These are phyloP conservation scores for Eupithecia exiguata DNA, from an alignment of 2,888 invertebrate species.

Conservation along the genomic window DNA sequence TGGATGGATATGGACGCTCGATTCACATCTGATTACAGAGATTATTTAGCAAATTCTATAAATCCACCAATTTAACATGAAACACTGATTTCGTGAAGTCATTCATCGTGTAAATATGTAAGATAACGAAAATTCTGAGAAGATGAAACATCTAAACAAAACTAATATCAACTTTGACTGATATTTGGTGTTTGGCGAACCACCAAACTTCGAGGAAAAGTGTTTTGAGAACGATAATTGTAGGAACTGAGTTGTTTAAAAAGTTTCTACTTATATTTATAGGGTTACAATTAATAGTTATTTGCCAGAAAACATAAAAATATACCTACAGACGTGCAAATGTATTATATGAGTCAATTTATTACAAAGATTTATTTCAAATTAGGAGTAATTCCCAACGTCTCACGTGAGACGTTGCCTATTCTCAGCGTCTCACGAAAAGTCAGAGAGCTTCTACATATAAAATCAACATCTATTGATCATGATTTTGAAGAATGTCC, in stretches of 20 bases:
- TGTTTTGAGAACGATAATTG: background rate
- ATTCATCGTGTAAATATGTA: conserved; percentile 3
- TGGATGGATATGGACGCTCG: too few relatives aligned
- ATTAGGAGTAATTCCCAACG: too few relatives aligned
- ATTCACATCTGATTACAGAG: too few relatives aligned
- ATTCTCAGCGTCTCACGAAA: too few relatives aligned
- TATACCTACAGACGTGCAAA: background rate
- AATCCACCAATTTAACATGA: background rate
- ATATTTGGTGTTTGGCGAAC: conserved; percentile 19
- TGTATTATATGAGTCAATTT: too few relatives aligned
- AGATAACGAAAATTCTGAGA: conserved; percentile 6
- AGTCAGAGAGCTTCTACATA: too few relatives aligned
- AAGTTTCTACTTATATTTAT: background rate
- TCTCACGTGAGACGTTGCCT: too few relatives aligned
- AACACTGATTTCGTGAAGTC: background rate
- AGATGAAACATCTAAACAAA: conserved; percentile 5
- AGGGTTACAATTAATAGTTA: background rate
- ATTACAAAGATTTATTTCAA: too few relatives aligned
- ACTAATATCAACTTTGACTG: conserved; percentile 15
- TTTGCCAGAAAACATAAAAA: background rate
- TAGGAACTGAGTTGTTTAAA: background rate
- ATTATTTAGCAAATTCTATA: background rate
- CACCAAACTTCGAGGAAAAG: conserved; percentile 18
- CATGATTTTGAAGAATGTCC: too few relatives aligned
- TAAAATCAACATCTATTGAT: too few relatives aligned